Evolutionary conservation across 2,113 vertebrate genomes (phyloP), one percentile per base, ranked within the genome.

Genomic region (Fukomys damarensis): DNA sequence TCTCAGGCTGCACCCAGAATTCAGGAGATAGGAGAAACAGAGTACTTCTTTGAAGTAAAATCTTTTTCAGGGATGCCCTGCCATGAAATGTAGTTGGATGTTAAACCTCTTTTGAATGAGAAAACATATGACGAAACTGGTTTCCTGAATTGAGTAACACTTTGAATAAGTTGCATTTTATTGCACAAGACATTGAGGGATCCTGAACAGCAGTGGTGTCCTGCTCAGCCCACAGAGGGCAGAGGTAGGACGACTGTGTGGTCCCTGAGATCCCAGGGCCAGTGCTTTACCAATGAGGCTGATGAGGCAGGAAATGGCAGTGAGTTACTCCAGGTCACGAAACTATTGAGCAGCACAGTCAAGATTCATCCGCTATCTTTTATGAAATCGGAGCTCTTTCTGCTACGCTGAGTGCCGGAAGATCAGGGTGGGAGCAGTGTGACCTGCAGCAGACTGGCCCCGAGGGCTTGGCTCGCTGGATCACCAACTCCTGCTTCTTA

Each of bases 111-210:
- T 85, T 79, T 58, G 84, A 77, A 74, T 58, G 19, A 79, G 63
- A 87, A 94, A n/a, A 77, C 16, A 70, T 5, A 19, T 7, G 28
- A 30, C 30, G 85, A 81, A 76, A 80, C 38, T 30, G 30, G 24
- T 49, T 32, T 84, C 54, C 49, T 90, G 85, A 86, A 74, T 49
- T 81, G 35, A 80, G 61, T 63, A 72, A 91, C 35, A 46, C 8
- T 93, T 80, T 77, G 74, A 92, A 79, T 54, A 70, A 94, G 58
- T n/a, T 90, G n/a, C 41, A 12, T 58, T 93, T 89, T 43, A 74
- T 49, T 43, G 54, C 79, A 70, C 35, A 58, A 56, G 80, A 28
- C 5, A 20, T 4, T 7, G 26, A 72, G 65, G 66, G n/a, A 54
- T 1, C 56, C 63, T 66, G 26, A 56, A 17, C 0, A 74, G 26